Conservation (phyloP, 2,888 invertebrate genomes). For the Osedax frankpressi region DNA sequence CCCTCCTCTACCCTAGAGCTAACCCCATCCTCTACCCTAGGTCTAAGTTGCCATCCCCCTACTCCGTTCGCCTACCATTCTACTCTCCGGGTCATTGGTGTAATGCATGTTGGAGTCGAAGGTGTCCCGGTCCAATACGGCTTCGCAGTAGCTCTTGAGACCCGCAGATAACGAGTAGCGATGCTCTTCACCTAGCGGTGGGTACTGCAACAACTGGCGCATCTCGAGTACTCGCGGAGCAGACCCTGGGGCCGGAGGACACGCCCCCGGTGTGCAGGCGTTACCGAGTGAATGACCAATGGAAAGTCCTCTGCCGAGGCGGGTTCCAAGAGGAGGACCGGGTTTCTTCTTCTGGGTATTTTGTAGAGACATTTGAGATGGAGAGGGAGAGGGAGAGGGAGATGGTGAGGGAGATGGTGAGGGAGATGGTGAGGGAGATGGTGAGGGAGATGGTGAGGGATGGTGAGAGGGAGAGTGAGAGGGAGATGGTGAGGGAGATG, state of each 20-base stretch:
- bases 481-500: no score
- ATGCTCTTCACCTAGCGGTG: conserved; percentile 36
- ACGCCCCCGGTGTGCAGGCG: conserved; percentile 28
- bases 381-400: no score
- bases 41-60: no score
- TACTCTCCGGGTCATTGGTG: no score
- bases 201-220: conserved; percentile 41
- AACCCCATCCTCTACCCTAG: no score
- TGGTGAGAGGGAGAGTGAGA: no score
- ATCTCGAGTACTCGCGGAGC: conserved; percentile 37
- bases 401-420: no score
- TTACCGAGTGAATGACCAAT: conserved; percentile 28
- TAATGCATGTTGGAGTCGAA: conserved; percentile 31
- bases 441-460: no score
- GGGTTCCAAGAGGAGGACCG: conserved; percentile 41
- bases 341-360: neutral
- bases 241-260: conserved; percentile 29
- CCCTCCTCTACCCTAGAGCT: no score
- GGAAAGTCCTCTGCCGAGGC: conserved; percentile 38
- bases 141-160: conserved; percentile 38
- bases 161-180: conserved; percentile 32
- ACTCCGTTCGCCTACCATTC: no score
- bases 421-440: no score
- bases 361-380: no score
- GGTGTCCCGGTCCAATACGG: conserved; percentile 27